phyloP scores from a whole-genome alignment of 2,888 invertebrate species.

The Drosophila anceps region DNA sequence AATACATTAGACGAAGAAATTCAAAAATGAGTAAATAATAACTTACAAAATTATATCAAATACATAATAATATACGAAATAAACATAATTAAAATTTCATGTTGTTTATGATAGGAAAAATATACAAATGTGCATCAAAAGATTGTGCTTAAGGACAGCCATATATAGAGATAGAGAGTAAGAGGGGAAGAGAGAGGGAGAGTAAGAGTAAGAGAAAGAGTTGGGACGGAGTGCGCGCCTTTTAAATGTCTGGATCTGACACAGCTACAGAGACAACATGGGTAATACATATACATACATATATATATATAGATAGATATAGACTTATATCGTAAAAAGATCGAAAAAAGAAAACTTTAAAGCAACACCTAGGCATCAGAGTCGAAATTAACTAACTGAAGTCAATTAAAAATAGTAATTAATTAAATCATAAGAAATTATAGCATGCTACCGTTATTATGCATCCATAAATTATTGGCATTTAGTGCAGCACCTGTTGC shows the following conservation, averaged over 20 bases:
- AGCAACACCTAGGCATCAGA: constrained; percentile 53
- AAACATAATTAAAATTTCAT: constrained; percentile 31
- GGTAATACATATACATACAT: constrained; percentile 35
- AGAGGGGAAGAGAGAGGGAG: constrained; percentile 1
- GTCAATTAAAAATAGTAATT: constrained; percentile 36
- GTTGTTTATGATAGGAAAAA: constrained; percentile 33
- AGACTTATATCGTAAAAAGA: constrained; percentile 30
- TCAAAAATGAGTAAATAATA: constrained; percentile 58
- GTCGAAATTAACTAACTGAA: constrained; percentile 50
- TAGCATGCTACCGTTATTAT: constrained; percentile 86
- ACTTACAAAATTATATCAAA: constrained; percentile 42
- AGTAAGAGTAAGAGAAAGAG: constrained; percentile 24
- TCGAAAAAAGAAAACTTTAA: constrained; percentile 19
- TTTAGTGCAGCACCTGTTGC: constrained; percentile 80
- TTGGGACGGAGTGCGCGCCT: constrained; percentile 23
- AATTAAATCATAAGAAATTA: constrained; percentile 63
- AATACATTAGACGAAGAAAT: constrained; percentile 78
- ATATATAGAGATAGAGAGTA: constrained; percentile 2
- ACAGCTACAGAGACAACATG: constrained; percentile 53
- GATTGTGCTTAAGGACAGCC: constrained; percentile 43
- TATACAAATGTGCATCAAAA: constrained; percentile 51
- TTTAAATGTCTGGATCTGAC: constrained; percentile 43
- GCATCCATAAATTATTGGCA: constrained; percentile 86
- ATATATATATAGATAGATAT: constrained; percentile 29
- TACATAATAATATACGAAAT: constrained; percentile 35